Percentiles rank a stretch among this genome's conserved stretches.
Evolutionary conservation across 2,888 invertebrate genomes (phyloP).

Genomic region (Candidula unifasciata): DNA sequence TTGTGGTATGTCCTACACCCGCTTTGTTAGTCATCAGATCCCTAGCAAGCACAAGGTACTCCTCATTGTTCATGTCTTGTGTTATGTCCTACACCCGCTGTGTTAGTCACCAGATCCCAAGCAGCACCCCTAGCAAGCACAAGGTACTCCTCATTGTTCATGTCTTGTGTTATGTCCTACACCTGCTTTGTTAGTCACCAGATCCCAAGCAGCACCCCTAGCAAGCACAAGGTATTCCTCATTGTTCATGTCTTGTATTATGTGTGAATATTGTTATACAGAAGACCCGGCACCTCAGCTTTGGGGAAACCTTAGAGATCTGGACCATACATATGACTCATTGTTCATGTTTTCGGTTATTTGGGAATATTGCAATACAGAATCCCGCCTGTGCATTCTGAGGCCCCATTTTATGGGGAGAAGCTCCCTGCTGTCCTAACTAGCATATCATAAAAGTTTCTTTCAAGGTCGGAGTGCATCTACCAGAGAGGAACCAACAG

Average conservation of each 20-base stretch:
- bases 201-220: slow-evolving; percentile 70
- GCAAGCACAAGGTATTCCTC: slow-evolving; percentile 57
- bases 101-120: slow-evolving; percentile 63
- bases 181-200: slow-evolving; percentile 69
- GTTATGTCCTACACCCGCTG: slow-evolving; percentile 71
- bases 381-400: too few relatives aligned
- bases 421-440: too few relatives aligned
- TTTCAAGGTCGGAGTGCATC: too few relatives aligned
- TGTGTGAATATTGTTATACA: slow-evolving; percentile 69
- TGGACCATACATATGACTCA: too few relatives aligned
- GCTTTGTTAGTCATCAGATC: too few relatives aligned
- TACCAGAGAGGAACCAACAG: too few relatives aligned
- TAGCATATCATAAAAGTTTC: too few relatives aligned
- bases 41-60: slow-evolving; percentile 60
- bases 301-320: too few relatives aligned
- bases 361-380: too few relatives aligned
- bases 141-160: slow-evolving; percentile 53
- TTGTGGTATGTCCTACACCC: slow-evolving; percentile 66
- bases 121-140: slow-evolving; percentile 68
- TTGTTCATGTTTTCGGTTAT: not conserved
- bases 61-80: not conserved
- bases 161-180: slow-evolving; percentile 60
- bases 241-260: not conserved
- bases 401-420: too few relatives aligned
- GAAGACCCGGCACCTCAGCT: slow-evolving; percentile 66